Base-by-base conservation (phyloP, 2,888 invertebrate genomes). In the Teinopalpus imperialis region DNA sequence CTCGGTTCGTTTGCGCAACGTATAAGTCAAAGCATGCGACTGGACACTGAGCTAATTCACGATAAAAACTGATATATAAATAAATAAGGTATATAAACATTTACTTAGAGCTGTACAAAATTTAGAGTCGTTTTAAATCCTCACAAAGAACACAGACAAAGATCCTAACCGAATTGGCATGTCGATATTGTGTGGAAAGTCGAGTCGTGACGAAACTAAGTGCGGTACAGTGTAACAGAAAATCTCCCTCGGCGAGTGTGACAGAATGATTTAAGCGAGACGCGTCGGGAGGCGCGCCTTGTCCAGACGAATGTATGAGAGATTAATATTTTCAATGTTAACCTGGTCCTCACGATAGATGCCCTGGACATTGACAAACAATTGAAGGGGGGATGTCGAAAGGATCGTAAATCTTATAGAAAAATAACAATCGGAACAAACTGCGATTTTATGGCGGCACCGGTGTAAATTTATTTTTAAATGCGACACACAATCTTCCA, bases 241-340 rank as follows among this genome's bases (percentile, higher is more conserved):
- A 40, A 24, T 32, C 24, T 30, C 18, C 13, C 20, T 20, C 29
- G 12, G 16, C 18, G 29, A 9, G 30, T 18, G 30, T 44, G 43
- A 50, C 50, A 50, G 49, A 20, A 44, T 49, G 52, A 52, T 52
- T 49, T 50, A 52, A 44, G 8, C 34, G 29, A 12, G 39, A 40
- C 52, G 39, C 41, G 43, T 49, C 32, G 37, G 37, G 40, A 44
- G 48, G 48, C 35, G 40, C 26, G 45, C 43, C 39, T 35, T 24
- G 41, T 43, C 31, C 43, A 21, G 20, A 27, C 21, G 36, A 43
- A 49, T 50, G 52, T 52, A 48, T 52, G 45, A 52, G 35, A 43
- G 39, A 52, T 52, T 39, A 44, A 47, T 37, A 48, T 46, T 43
- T 46, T 40, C 49, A 35, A 46, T 30, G 40, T 29, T 36, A 21